Evolutionary conservation across 2,113 vertebrate genomes (phyloP), one percentile per base, ranked within the genome.

Genomic region (Caranx ignobilis): DNA sequence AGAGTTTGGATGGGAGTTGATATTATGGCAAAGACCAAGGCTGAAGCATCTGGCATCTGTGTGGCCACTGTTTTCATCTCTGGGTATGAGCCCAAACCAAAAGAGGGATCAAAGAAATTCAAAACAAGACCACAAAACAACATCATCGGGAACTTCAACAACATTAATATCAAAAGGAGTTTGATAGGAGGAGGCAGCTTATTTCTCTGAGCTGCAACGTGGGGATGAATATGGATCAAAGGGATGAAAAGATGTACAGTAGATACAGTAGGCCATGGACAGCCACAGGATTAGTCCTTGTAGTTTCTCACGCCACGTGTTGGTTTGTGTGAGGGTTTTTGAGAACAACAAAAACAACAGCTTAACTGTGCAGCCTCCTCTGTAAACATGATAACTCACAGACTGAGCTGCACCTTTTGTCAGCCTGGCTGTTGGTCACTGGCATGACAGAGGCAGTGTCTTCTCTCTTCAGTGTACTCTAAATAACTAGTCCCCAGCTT

Each of bases 181-280:
- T 48, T 73, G 32, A 80, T 70, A 67, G 67, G 43, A 59, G 34
- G 56, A 56, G 61, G 77, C 60, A 79, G 87, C 56, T 83, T 85
- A 79, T 73, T 82, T 59, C 60, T 71, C 72, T 91, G 75, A 87
- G 71, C 88, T 68, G 56, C 35, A 78, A 31, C 52, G 34, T n/a
- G 55, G 67, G 81, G 83, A 87, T 92, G 81, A 77, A 81, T 75
- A 37, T 87, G 87, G 89, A 93, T 91, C 87, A 91, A 85, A 85
- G 85, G 75, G 60, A 26, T 74, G 84, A 92, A 63, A 90, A 93
- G 93, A 93, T 92, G 90, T 78, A 91, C 81, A 79, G 75, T 66
- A 82, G 75, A 84, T 82, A 79, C 79, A 84, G 71, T 55, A 62
- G 83, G 66, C 50, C 57, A 56, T 75, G 84, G 62, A 59, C 73